Conservation (phyloP, 1,140 invertebrate genomes). For the Lamellibrachia luymesi region DNA sequence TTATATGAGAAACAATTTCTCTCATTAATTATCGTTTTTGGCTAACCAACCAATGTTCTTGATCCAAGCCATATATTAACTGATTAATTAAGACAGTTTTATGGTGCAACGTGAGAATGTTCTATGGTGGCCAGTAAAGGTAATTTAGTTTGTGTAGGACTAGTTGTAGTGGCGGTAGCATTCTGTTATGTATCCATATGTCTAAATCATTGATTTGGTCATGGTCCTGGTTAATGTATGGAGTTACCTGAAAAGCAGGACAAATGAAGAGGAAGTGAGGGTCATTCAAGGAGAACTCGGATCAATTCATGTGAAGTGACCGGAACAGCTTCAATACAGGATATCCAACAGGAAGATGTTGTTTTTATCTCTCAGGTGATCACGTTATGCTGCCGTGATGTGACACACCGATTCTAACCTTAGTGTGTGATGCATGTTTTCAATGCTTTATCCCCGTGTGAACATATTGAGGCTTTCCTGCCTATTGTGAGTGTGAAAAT, state of each 20-base stretch:
- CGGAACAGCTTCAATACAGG: neutral
- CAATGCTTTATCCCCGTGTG: neutral
- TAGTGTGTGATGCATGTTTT: neutral
- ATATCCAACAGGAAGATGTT: constrained; percentile 1
- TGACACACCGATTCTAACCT: neutral
- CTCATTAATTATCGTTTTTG: too few relatives aligned
- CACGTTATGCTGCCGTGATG: neutral
- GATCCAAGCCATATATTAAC: too few relatives aligned
- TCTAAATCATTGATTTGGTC: neutral
- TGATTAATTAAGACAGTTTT: too few relatives aligned
- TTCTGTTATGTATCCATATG: neutral
- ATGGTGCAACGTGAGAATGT: too few relatives aligned
- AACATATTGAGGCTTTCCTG: neutral
- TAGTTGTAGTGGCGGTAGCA: too few relatives aligned
- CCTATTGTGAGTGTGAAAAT: neutral
- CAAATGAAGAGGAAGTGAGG: neutral
- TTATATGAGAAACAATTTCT: too few relatives aligned
- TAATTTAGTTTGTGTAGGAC: too few relatives aligned
- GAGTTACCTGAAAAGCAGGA: neutral
- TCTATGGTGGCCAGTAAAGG: too few relatives aligned
- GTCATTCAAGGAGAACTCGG: neutral
- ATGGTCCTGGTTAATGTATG: neutral
- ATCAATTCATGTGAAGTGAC: constrained; percentile 5
- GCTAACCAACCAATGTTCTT: too few relatives aligned
- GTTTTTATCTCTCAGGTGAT: neutral